phyloP scores from a whole-genome alignment of 2,113 vertebrate species.

The Ornithorhynchus anatinus region DNA sequence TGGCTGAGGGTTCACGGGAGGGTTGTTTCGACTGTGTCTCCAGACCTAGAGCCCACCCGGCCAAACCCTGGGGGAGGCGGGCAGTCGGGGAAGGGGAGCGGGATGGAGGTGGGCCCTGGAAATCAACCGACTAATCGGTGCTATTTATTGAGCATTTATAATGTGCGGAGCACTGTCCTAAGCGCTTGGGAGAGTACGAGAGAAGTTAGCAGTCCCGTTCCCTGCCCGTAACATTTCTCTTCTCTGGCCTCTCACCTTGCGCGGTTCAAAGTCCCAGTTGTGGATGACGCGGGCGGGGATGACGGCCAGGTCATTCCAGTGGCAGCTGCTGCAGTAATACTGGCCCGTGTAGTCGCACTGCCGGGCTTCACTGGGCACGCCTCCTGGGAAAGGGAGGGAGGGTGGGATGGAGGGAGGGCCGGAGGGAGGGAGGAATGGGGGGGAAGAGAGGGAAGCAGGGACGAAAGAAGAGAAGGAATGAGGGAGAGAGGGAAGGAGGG shows the following conservation, averaged over 20 bases:
- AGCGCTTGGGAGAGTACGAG: no score
- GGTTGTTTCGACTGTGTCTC: no score
- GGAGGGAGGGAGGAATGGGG: no score
- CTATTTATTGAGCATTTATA: no score
- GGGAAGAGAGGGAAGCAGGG: no score
- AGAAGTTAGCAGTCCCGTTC: background rate
- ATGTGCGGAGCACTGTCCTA: no score
- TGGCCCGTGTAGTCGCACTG: conserved; percentile 97
- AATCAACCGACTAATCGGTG: background rate
- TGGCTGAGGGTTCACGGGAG: no score
- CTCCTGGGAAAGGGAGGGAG: conserved; percentile 61
- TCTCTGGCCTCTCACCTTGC: conserved; percentile 77
- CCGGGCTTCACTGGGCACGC: conserved; percentile 88
- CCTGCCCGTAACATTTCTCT: no score
- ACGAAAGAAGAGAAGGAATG: no score
- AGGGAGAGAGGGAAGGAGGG: no score
- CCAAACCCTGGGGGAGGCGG: background rate
- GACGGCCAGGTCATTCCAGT: conserved; percentile 93
- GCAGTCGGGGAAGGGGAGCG: background rate
- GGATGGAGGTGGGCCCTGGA: no score
- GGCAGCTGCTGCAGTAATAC: conserved; percentile 96
- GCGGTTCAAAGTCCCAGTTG: conserved; percentile 97
- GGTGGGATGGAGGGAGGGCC: background rate
- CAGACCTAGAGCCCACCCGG: no score
- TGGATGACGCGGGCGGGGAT: conserved; percentile 93